A percentile compares a stretch with the other conserved stretches of the same genome.
phyloP scores from a whole-genome alignment of 2,888 invertebrate genomes.

The Drosophila setosimentum region DNA sequence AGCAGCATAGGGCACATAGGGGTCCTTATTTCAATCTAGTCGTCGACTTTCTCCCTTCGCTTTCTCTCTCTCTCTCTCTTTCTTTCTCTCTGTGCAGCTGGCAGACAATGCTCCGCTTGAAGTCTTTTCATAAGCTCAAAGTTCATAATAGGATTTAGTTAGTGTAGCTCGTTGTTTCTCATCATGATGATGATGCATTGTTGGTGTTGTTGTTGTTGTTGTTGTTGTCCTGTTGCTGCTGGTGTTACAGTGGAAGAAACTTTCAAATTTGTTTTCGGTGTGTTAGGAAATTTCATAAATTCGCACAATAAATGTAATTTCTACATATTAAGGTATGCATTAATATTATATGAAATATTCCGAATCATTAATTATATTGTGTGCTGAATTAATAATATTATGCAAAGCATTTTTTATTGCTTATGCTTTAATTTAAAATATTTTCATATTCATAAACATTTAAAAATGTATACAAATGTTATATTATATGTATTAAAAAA shows the following conservation, averaged over 20 bases:
- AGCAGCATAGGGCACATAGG: constrained; percentile 41
- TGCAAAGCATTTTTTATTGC: too few species aligned
- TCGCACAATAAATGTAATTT: not conserved
- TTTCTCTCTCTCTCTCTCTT: not conserved
- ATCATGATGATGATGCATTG: constrained; percentile 62
- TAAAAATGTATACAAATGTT: too few species aligned
- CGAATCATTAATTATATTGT: too few species aligned
- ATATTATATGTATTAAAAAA: too few species aligned
- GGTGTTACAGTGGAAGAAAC: constrained; percentile 27
- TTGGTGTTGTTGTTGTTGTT: constrained; percentile 8
- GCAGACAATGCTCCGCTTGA: constrained; percentile 74
- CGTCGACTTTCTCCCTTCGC: constrained; percentile 38
- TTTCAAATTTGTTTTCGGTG: not conserved
- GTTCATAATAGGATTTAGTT: constrained; percentile 78
- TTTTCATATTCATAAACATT: too few species aligned
- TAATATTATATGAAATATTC: not conserved
- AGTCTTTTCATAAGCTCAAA: constrained; percentile 78
- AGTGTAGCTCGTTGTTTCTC: constrained; percentile 63
- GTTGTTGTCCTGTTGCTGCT: not conserved
- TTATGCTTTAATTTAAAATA: too few species aligned
- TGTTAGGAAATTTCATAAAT: not conserved
- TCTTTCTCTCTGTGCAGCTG: constrained; percentile 12
- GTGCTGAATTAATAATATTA: too few species aligned
- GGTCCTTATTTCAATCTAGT: constrained; percentile 17
- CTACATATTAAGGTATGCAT: not conserved